Conservation (phyloP, 1,140 invertebrate species). For the Drosophila sp. region DNA sequence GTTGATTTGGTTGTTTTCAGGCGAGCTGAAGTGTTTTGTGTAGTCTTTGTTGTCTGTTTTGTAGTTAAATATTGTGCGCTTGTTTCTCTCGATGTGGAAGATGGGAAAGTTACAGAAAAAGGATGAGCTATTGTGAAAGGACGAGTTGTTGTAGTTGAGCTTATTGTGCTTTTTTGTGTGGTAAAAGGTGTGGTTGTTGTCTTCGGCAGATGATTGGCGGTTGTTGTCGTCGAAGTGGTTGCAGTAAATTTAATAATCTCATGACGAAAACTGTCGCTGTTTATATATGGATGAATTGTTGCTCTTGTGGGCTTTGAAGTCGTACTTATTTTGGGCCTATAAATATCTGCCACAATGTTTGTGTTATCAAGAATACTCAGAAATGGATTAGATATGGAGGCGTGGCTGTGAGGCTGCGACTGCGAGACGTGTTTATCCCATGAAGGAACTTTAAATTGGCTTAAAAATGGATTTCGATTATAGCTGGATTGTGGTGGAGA, state of each 20-base stretch:
- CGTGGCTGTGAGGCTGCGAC: background rate
- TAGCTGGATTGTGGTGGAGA: no score
- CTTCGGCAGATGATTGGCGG: background rate
- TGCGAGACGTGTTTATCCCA: slow-evolving; percentile 12
- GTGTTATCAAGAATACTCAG: slow-evolving; percentile 44
- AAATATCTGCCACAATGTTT: slow-evolving; percentile 18
- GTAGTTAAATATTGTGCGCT: slow-evolving; percentile 8
- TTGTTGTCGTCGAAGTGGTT: background rate
- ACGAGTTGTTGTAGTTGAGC: slow-evolving; percentile 7
- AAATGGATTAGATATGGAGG: slow-evolving; percentile 53
- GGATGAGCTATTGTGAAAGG: slow-evolving; percentile 8
- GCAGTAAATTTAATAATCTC: slow-evolving; percentile 69
- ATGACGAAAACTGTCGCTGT: slow-evolving; percentile 68
- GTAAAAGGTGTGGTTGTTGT: slow-evolving; percentile 4
- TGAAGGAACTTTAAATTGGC: background rate
- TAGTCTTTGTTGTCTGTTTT: slow-evolving; percentile 27
- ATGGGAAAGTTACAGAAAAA: background rate
- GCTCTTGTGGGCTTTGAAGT: slow-evolving; percentile 18
- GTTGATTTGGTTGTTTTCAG: slow-evolving; percentile 10
- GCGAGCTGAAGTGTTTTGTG: slow-evolving; percentile 1
- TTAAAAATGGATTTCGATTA: slow-evolving; percentile 55
- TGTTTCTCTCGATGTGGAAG: slow-evolving; percentile 4
- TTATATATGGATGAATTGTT: slow-evolving; percentile 50
- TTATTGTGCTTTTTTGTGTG: no score
- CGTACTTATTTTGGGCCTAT: slow-evolving; percentile 15